phyloP scores from a whole-genome alignment of 2,113 vertebrate species.

The Xenopus laevis region DNA sequence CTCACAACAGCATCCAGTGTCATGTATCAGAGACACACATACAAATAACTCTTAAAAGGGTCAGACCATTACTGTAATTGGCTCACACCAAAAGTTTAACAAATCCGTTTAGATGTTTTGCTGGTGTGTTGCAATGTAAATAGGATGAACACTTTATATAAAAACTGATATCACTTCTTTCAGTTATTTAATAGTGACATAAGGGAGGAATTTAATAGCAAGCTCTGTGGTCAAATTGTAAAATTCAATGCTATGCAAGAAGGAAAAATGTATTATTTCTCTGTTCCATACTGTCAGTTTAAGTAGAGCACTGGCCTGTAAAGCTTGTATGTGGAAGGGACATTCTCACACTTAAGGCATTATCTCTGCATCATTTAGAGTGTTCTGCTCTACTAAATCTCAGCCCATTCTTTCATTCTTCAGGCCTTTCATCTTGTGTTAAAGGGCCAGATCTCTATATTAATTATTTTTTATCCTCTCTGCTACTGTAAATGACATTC shows the following conservation, averaged over 20 bases:
- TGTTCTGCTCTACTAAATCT: slow-evolving; percentile 67
- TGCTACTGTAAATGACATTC: too few relatives aligned
- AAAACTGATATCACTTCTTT: too few relatives aligned
- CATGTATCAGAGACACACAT: too few relatives aligned
- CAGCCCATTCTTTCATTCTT: slow-evolving; percentile 49
- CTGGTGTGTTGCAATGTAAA: too few relatives aligned
- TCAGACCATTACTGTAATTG: too few relatives aligned
- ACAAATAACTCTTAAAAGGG: too few relatives aligned
- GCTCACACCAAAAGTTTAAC: too few relatives aligned
- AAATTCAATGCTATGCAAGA: slow-evolving; percentile 27
- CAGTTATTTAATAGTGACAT: neutral
- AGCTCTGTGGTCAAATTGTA: slow-evolving; percentile 2
- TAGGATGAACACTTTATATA: too few relatives aligned
- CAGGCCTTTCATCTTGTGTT: slow-evolving; percentile 47
- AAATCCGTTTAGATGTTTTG: too few relatives aligned
- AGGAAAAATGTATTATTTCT: slow-evolving; percentile 43
- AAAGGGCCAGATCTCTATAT: slow-evolving; percentile 48
- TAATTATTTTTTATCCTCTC: too few relatives aligned
- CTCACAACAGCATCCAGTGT: too few relatives aligned
- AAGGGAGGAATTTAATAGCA: neutral
- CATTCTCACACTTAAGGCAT: slow-evolving; percentile 64
- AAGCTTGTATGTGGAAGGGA: slow-evolving; percentile 53
- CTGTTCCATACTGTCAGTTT: slow-evolving; percentile 44
- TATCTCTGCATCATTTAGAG: slow-evolving; percentile 65
- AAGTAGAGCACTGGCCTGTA: slow-evolving; percentile 40